phyloP scores from a whole-genome alignment of 2,113 vertebrate genomes.

The Felis catus region DNA sequence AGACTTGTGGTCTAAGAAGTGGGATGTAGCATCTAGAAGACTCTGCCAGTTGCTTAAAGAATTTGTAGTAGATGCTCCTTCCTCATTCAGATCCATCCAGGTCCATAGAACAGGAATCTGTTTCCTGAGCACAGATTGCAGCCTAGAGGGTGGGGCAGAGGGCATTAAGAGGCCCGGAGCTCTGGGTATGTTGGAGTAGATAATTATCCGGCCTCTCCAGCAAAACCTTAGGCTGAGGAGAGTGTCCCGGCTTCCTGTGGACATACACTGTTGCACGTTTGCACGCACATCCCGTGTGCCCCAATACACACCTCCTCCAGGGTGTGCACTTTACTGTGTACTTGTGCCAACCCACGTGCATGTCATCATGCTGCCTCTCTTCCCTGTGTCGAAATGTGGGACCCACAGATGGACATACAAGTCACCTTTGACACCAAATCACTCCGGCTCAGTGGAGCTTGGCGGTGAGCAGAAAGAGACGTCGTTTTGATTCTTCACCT shows the following conservation, averaged over 20 bases:
- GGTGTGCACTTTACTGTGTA: not conserved
- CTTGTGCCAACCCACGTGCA: not conserved
- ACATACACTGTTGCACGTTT: not conserved
- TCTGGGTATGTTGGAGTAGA: not conserved
- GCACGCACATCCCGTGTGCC: accelerated
- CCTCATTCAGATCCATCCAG: not conserved
- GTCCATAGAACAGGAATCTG: not conserved
- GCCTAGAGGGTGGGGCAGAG: not conserved
- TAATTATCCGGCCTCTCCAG: not conserved
- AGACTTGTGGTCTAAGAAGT: not conserved
- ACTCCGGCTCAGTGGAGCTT: not conserved
- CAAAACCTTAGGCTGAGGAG: not conserved
- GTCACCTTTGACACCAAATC: not conserved
- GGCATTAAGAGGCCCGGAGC: not conserved
- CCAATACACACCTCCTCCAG: not conserved
- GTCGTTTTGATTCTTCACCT: not conserved
- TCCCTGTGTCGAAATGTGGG: not conserved
- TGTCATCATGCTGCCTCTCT: accelerated
- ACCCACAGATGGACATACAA: not conserved
- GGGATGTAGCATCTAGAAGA: not conserved
- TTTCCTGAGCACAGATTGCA: not conserved
- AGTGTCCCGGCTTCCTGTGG: not conserved
- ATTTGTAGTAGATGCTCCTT: not conserved
- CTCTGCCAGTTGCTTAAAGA: not conserved
- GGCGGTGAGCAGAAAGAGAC: not conserved